Conservation (phyloP, 2,888 invertebrate genomes). For the Tachina lurida region DNA sequence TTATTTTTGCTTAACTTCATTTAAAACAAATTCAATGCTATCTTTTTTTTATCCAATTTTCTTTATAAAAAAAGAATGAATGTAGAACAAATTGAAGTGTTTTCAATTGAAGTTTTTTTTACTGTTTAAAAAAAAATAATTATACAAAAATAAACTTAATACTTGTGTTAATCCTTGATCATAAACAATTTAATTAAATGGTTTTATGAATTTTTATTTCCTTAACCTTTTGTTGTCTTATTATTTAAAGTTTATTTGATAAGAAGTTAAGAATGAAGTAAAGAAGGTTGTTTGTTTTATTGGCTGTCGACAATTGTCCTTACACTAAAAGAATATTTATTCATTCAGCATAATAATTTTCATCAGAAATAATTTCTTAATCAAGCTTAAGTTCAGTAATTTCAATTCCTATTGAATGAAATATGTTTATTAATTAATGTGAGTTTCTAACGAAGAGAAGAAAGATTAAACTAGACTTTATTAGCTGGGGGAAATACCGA, state of each 20-base stretch:
- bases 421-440: too few relatives aligned
- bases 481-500: too few relatives aligned
- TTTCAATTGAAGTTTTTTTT: constrained; percentile 13
- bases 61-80: neutral
- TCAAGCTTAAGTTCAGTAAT: too few relatives aligned
- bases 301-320: neutral
- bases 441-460: too few relatives aligned
- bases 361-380: too few relatives aligned
- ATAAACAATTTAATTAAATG: constrained; percentile 49
- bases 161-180: constrained; percentile 9
- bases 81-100: neutral
- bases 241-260: neutral
- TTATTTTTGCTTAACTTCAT: constrained; percentile 43
- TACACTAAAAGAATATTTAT: neutral
- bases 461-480: too few relatives aligned
- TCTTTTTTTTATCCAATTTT: neutral
- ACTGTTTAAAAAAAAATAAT: neutral
- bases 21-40: constrained; percentile 29
- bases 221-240: neutral
- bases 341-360: too few relatives aligned
- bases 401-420: too few relatives aligned
- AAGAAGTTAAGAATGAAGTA: neutral
- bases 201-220: constrained; percentile 20
- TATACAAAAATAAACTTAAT: neutral
- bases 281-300: neutral